Evolutionary conservation across 2,797 vertebrate genomes (phyloP).

Genomic region (Trachurus trachurus): DNA sequence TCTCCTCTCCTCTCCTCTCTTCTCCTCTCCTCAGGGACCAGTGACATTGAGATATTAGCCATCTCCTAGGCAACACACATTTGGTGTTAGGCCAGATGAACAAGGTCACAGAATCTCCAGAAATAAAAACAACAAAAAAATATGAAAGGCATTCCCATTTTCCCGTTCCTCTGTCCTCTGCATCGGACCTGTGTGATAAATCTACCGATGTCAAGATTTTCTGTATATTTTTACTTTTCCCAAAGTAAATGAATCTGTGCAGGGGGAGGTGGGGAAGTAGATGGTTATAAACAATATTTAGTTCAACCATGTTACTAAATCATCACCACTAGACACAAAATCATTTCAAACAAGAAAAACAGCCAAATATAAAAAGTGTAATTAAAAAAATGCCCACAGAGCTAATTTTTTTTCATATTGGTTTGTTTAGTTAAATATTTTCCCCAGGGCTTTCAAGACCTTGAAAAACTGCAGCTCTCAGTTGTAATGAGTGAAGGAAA

Average conservation of each 20-base stretch:
- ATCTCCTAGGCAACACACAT: constrained; percentile 88
- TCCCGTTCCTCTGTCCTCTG: not conserved
- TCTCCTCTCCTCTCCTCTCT: not conserved
- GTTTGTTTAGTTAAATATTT: constrained; percentile 9
- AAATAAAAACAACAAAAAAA: constrained; percentile 39
- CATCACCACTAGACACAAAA: constrained; percentile 15
- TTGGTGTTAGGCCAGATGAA: constrained; percentile 70
- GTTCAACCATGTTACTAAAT: not conserved
- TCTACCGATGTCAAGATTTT: constrained; percentile 4
- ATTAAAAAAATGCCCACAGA: constrained; percentile 15
- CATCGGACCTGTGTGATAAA: constrained; percentile 2
- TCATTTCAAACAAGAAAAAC: constrained; percentile 21
- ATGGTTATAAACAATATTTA: not conserved
- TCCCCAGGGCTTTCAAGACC: not conserved
- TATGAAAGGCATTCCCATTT: constrained; percentile 7
- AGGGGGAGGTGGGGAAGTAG: not conserved
- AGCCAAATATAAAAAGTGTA: not conserved
- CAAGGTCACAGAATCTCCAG: constrained; percentile 75
- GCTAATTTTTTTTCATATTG: constrained; percentile 29
- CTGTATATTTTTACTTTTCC: constrained; percentile 17
- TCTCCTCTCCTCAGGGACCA: constrained; percentile 44
- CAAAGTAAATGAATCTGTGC: constrained; percentile 14
- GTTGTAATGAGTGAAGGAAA: not conserved
- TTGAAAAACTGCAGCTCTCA: not conserved
- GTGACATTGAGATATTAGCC: constrained; percentile 84